Percentiles rank a stretch among this genome's conserved stretches.
Evolutionary conservation across 2,888 invertebrate species (phyloP).

Genomic region (Epirrita christyi): DNA sequence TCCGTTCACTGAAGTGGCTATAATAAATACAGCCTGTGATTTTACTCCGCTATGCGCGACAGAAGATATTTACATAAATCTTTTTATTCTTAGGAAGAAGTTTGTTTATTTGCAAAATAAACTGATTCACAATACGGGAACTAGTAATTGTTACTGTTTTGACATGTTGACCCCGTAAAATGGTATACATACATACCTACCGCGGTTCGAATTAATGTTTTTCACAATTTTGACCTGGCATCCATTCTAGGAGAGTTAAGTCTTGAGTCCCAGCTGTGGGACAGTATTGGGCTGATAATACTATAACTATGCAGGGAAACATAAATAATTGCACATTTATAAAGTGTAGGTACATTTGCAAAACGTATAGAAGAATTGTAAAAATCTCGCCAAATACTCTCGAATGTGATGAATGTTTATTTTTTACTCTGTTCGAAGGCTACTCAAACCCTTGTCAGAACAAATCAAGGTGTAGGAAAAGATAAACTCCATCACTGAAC

Average conservation of each 20-base stretch:
- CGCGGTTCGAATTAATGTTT: too few species aligned
- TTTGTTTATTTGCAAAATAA: conserved; percentile 21
- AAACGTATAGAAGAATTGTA: too few species aligned
- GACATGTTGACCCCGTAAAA: too few species aligned
- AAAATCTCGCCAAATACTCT: neutral
- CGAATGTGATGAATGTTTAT: neutral
- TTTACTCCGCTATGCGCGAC: conserved; percentile 48
- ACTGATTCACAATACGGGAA: conserved; percentile 7
- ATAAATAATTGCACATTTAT: too few species aligned
- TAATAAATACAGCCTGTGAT: conserved; percentile 60
- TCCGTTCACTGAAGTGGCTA: conserved; percentile 54
- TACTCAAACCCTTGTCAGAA: conserved; percentile 17
- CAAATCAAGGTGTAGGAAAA: conserved; percentile 7
- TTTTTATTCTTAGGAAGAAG: too few species aligned
- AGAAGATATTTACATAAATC: conserved; percentile 44
- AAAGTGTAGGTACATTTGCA: too few species aligned
- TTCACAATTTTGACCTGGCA: too few species aligned
- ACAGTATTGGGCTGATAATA: too few species aligned
- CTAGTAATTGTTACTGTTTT: neutral
- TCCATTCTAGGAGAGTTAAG: too few species aligned
- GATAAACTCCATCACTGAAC: conserved; percentile 2
- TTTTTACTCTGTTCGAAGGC: conserved; percentile 4
- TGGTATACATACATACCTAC: too few species aligned
- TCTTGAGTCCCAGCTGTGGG: too few species aligned
- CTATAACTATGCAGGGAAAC: too few species aligned